A percentile compares a stretch with the other conserved stretches of the same genome.
Conservation (phyloP, 1,140 invertebrate genomes). For the Drosophila tristis region DNA sequence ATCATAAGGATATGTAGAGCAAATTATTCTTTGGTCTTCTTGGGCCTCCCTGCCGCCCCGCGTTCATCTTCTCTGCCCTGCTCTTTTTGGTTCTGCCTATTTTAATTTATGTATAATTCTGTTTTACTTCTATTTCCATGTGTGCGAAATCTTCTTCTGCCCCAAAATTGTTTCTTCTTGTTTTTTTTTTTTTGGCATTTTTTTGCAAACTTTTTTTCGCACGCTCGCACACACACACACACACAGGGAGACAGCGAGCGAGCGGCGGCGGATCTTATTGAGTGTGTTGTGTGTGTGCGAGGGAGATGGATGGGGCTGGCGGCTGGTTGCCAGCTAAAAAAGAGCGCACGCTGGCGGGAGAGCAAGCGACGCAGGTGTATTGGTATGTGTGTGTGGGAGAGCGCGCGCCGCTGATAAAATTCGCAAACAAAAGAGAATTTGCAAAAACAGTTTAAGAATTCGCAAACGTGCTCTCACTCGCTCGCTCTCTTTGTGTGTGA, state of each 20-base stretch:
- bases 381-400: slow-evolving; percentile 43
- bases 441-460: slow-evolving; percentile 15
- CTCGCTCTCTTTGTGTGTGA: slow-evolving; percentile 4
- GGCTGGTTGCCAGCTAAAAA: too few relatives aligned
- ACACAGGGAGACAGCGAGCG: slow-evolving; percentile 17
- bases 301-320: too few relatives aligned
- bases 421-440: slow-evolving; percentile 51
- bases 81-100: too few relatives aligned
- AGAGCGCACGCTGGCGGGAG: background rate
- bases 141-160: too few relatives aligned
- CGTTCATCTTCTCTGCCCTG: too few relatives aligned
- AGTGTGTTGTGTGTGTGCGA: background rate
- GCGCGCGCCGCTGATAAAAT: slow-evolving; percentile 30
- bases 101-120: too few relatives aligned
- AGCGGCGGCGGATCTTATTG: slow-evolving; percentile 8
- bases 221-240: background rate
- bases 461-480: background rate
- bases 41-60: too few relatives aligned
- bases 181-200: slow-evolving; percentile 39
- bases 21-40: too few relatives aligned
- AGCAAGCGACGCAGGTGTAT: slow-evolving; percentile 34
- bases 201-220: slow-evolving; percentile 33
- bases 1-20: too few relatives aligned
- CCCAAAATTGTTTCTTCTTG: slow-evolving; percentile 30
- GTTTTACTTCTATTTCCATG: too few relatives aligned